phyloP scores from a whole-genome alignment of 2,113 vertebrate genomes.

The Thoracochromis brauschi region DNA sequence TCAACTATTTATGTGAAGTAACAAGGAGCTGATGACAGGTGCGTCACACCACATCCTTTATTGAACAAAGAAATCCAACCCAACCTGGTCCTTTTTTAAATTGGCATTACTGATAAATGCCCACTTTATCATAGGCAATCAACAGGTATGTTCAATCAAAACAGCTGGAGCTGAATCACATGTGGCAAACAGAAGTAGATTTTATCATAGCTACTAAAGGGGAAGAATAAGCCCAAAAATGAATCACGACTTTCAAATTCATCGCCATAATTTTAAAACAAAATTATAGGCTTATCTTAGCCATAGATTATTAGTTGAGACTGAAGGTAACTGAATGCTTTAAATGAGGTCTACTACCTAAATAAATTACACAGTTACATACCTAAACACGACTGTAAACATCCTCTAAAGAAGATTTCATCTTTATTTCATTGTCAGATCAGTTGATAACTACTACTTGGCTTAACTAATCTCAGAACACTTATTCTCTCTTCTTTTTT shows the following conservation, averaged over 20 bases:
- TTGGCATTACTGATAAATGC: background rate
- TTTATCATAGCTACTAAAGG: background rate
- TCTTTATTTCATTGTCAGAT: background rate
- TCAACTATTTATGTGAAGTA: background rate
- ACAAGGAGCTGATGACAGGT: background rate
- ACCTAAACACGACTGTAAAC: background rate
- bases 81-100: background rate
- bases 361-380: background rate
- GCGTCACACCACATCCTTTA: background rate
- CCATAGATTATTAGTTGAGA: background rate
- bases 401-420: background rate
- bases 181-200: background rate
- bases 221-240: background rate
- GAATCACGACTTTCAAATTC: background rate
- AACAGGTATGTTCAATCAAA: background rate
- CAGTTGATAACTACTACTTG: background rate
- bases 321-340: background rate
- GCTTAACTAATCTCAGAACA: background rate
- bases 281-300: background rate
- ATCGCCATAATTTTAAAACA: background rate
- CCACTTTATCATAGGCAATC: background rate
- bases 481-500: background rate
- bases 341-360: background rate
- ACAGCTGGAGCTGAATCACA: background rate
- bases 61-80: conserved; percentile 13